phyloP scores from a whole-genome alignment of 2,113 vertebrate genomes.

The Stercorarius parasiticus region DNA sequence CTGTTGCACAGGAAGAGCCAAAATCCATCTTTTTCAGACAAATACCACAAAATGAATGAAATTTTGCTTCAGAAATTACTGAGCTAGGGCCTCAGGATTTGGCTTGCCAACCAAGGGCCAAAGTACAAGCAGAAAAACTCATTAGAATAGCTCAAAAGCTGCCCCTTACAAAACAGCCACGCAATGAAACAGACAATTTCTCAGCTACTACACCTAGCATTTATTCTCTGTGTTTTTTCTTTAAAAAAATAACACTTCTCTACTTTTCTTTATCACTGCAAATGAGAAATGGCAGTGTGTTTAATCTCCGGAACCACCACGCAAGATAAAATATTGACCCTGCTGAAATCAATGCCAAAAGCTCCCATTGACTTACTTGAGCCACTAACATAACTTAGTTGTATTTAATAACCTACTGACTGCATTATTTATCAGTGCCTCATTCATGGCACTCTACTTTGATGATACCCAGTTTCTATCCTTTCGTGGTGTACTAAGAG shows the following conservation, averaged over 20 bases:
- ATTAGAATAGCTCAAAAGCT: conserved; percentile 2
- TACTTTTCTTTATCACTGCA: conserved; percentile 6
- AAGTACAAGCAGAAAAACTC: background rate
- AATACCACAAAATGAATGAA: background rate
- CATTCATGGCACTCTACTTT: background rate
- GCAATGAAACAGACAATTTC: conserved; percentile 1
- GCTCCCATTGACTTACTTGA: background rate
- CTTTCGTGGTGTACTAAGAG: background rate
- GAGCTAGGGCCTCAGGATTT: background rate
- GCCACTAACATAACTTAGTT: background rate
- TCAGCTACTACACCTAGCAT: conserved; percentile 11
- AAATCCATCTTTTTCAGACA: background rate
- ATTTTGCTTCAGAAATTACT: background rate
- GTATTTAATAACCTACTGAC: background rate
- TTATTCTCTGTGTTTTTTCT: background rate
- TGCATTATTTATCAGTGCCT: background rate
- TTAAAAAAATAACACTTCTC: background rate
- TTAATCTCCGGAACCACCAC: background rate
- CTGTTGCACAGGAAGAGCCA: background rate
- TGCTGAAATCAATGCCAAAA: background rate
- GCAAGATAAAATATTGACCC: background rate
- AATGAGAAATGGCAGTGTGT: conserved; percentile 31
- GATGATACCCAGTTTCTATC: background rate
- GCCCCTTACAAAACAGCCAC: background rate
- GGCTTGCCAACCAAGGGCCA: background rate